Evolutionary conservation across 2,888 invertebrate genomes (phyloP).

Genomic region (Creontiades dilutus): DNA sequence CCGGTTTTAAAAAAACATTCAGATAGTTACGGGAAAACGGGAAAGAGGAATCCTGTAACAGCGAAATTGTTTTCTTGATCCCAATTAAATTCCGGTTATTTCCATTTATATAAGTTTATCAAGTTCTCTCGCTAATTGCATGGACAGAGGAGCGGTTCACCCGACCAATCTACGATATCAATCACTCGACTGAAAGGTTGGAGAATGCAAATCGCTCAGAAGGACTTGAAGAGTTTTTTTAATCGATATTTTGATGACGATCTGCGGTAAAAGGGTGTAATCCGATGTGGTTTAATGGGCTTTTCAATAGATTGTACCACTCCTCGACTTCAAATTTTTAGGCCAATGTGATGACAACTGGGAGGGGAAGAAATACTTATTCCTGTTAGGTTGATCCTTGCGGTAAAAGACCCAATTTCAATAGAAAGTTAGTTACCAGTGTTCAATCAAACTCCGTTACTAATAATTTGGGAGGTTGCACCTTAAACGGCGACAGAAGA

Average conservation of each 20-base stretch:
- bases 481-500: no score
- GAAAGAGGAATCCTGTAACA: background rate
- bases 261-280: background rate
- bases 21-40: background rate
- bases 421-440: no score
- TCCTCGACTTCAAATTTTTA: no score
- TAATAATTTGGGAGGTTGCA: no score
- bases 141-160: conserved; percentile 8
- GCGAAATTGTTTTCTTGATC: conserved; percentile 10
- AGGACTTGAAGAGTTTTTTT: conserved; percentile 31
- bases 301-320: background rate
- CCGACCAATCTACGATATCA: conserved; percentile 23
- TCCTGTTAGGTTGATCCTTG: no score
- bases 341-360: no score
- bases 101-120: conserved; percentile 39
- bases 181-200: conserved; percentile 20
- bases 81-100: conserved; percentile 32
- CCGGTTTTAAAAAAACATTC: background rate
- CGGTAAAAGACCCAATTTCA: no score
- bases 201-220: conserved; percentile 23
- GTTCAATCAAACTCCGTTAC: no score
- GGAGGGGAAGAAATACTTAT: no score
- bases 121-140: conserved; percentile 26
- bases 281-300: background rate
- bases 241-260: conserved; percentile 16